Conservation (phyloP, 2,888 invertebrate species). For the Congeria kusceri region DNA sequence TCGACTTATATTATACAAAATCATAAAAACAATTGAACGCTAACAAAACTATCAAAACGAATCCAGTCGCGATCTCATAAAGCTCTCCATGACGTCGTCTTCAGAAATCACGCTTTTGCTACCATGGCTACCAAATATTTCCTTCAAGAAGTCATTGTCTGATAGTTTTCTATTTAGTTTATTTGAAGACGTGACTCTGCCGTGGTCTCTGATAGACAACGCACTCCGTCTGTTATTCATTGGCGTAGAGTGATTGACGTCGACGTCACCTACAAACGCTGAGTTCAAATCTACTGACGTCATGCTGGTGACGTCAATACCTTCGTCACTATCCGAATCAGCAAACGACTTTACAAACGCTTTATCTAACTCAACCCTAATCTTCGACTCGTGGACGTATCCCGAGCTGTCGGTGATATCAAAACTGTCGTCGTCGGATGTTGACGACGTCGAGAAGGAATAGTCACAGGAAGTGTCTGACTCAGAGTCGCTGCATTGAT, state of each 20-base stretch:
- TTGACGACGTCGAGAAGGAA: neutral
- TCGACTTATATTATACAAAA: too few relatives aligned
- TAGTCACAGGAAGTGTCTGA: constrained; percentile 11
- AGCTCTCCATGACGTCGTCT: constrained; percentile 46
- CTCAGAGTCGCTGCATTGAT: constrained; percentile 28
- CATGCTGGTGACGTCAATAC: constrained; percentile 49
- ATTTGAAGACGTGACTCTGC: neutral
- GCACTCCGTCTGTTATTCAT: neutral
- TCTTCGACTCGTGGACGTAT: too few relatives aligned
- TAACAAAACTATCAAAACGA: constrained; percentile 11
- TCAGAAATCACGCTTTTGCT: constrained; percentile 5
- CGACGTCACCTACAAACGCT: constrained; percentile 31
- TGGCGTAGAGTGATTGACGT: neutral
- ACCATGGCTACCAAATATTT: constrained; percentile 11
- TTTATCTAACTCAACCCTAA: constrained; percentile 8
- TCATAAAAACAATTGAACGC: too few relatives aligned
- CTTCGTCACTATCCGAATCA: constrained; percentile 48
- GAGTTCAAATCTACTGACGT: constrained; percentile 37
- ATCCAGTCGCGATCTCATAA: constrained; percentile 41
- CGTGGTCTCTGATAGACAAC: neutral
- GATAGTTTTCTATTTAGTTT: constrained; percentile 13
- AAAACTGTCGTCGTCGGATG: neutral
- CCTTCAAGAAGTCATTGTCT: neutral
- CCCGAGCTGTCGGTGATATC: neutral
- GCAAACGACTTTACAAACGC: constrained; percentile 35